Percentiles rank a stretch among this genome's conserved stretches.
phyloP scores from a whole-genome alignment of 2,113 vertebrate species.

The Oenanthe oenanthe region DNA sequence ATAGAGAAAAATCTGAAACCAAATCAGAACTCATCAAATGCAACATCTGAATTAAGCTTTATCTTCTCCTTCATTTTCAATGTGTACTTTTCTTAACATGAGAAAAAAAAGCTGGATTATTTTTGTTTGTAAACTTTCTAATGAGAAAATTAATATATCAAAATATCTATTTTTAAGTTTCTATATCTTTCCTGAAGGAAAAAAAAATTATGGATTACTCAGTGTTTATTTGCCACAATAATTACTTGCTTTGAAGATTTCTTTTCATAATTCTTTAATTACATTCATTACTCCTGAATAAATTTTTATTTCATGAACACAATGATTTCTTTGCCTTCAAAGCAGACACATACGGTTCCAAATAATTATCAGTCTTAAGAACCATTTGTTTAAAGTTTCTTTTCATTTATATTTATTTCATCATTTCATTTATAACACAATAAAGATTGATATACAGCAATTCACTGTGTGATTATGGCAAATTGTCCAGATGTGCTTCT shows the following conservation, averaged over 20 bases:
- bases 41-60: not conserved
- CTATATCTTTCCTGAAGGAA: not conserved
- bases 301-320: not conserved
- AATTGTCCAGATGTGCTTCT: not conserved
- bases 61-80: not conserved
- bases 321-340: not conserved
- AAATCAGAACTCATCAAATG: not conserved
- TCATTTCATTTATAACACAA: not conserved
- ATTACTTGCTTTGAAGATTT: not conserved
- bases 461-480: not conserved
- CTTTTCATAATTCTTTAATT: not conserved
- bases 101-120: not conserved
- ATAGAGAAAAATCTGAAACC: not conserved
- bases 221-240: not conserved
- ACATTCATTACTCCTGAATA: not conserved
- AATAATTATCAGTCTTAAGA: not conserved
- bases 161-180: not conserved
- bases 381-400: not conserved
- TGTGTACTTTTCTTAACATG: not conserved
- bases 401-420: too few relatives aligned
- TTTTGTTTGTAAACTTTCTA: not conserved
- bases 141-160: not conserved
- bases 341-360: not conserved
- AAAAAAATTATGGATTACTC: not conserved
- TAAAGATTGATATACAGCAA: not conserved